A percentile compares a stretch with the other conserved stretches of the same genome.
Evolutionary conservation across 2,113 vertebrate species (phyloP).

Genomic region (Sclerurus mexicanus): DNA sequence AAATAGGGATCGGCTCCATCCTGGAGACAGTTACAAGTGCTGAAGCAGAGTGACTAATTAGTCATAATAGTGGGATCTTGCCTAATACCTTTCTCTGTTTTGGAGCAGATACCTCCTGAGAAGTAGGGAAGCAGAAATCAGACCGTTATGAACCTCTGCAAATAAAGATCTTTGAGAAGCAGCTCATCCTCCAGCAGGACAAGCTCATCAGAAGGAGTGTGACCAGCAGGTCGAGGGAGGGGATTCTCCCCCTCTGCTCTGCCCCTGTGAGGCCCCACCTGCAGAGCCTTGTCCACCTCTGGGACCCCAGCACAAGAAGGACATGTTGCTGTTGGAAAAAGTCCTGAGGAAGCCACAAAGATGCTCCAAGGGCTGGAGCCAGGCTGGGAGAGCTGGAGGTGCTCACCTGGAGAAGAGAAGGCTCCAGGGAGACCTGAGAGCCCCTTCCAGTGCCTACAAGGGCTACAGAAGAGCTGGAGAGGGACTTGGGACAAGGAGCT

Average conservation of each 20-base stretch:
- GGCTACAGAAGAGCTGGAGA: neutral
- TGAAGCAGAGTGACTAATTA: neutral
- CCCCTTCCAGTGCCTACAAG: fast-evolving
- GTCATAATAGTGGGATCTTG: neutral
- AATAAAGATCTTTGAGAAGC: neutral
- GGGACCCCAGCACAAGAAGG: neutral
- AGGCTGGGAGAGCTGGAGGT: neutral
- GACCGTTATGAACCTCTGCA: neutral
- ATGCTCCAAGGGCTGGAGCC: neutral
- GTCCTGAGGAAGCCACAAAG: neutral
- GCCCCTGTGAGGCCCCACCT: neutral
- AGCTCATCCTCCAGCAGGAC: neutral
- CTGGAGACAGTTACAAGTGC: neutral
- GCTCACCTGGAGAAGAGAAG: neutral
- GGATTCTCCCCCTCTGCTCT: neutral
- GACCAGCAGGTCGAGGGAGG: neutral
- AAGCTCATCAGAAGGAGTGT: neutral
- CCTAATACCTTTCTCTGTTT: neutral
- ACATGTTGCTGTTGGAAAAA: fast-evolving
- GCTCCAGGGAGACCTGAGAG: neutral
- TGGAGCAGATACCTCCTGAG: neutral
- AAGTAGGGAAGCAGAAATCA: neutral
- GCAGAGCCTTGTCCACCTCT: neutral
- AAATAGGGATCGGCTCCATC: neutral
- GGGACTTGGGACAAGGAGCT: neutral